These are phyloP conservation scores for Andrena trimmerana DNA, from an alignment of 2,888 invertebrate species.

Conservation along the genomic window DNA sequence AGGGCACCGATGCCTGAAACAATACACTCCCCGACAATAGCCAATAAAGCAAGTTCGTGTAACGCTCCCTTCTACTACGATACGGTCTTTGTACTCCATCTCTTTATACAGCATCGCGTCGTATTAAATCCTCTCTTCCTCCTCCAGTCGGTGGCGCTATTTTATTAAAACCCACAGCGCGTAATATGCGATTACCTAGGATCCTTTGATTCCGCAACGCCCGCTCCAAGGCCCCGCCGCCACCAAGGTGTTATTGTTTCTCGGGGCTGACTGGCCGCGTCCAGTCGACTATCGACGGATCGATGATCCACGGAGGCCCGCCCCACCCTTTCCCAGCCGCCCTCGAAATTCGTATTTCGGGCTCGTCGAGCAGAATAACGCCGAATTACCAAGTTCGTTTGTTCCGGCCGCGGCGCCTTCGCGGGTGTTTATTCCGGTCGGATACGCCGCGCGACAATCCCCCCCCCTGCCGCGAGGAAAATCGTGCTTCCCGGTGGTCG, in stretches of 20 bases:
- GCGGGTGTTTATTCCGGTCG: conserved; percentile 46
- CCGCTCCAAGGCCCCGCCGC: background rate
- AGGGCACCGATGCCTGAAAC: conserved; percentile 30
- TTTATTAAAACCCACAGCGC: conserved; percentile 36
- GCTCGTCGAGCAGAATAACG: conserved; percentile 52
- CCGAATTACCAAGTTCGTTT: conserved; percentile 56
- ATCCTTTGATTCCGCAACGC: background rate
- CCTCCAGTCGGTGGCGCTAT: background rate
- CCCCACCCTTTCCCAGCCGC: background rate
- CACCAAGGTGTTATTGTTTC: background rate
- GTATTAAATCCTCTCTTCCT: conserved; percentile 5
- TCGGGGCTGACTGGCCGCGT: background rate
- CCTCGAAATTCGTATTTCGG: conserved; percentile 34
- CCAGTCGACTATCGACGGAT: background rate
- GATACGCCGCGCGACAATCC: background rate
- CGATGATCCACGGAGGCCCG: conserved; percentile 8
- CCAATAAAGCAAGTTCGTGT: conserved; percentile 54
- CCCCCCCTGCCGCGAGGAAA: background rate
- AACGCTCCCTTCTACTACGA: conserved; percentile 30
- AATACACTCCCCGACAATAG: conserved; percentile 56
- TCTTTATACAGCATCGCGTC: conserved; percentile 16
- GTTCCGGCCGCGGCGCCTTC: conserved; percentile 33
- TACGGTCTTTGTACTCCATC: conserved; percentile 8
- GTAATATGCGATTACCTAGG: background rate
- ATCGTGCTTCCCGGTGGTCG: background rate